phyloP scores from a whole-genome alignment of 2,113 vertebrate species.

The Sapayoa aenigma region DNA sequence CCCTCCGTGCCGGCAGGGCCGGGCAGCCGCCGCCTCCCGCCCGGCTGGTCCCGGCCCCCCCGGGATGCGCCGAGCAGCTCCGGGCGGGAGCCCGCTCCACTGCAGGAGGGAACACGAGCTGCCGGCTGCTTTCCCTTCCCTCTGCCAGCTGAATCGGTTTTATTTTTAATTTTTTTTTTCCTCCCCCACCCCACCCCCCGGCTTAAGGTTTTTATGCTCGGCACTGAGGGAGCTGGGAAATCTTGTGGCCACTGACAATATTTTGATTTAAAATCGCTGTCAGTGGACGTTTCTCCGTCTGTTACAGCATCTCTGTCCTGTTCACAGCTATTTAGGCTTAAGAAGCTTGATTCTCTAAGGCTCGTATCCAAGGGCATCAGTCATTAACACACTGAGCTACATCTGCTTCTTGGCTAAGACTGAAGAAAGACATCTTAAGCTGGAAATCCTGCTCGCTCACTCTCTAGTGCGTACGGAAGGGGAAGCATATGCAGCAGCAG shows the following conservation, averaged over 20 bases:
- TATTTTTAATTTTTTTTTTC: not conserved
- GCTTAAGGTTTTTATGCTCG: not conserved
- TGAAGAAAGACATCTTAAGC: conserved; percentile 69
- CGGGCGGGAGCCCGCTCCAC: not conserved
- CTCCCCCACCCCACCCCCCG: too few species aligned
- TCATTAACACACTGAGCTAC: conserved; percentile 76
- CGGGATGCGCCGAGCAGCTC: not conserved
- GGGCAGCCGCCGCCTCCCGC: not conserved
- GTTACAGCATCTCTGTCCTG: conserved; percentile 22
- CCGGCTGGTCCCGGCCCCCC: not conserved
- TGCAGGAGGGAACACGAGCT: not conserved
- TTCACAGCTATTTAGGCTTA: conserved; percentile 51
- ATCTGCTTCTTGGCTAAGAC: conserved; percentile 78
- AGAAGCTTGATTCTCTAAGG: conserved; percentile 65
- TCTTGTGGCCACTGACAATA: not conserved
- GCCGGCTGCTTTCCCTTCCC: not conserved
- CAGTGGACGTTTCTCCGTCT: not conserved
- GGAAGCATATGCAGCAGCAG: conserved; percentile 50
- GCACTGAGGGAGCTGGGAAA: not conserved
- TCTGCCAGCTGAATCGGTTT: not conserved
- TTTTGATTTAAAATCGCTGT: conserved; percentile 13
- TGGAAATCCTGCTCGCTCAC: conserved; percentile 64
- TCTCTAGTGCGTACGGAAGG: conserved; percentile 3
- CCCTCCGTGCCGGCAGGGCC: not conserved
- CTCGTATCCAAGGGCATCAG: conserved; percentile 76